Base-by-base conservation (phyloP, 2,113 vertebrate species). In the Harpagus bidentatus region DNA sequence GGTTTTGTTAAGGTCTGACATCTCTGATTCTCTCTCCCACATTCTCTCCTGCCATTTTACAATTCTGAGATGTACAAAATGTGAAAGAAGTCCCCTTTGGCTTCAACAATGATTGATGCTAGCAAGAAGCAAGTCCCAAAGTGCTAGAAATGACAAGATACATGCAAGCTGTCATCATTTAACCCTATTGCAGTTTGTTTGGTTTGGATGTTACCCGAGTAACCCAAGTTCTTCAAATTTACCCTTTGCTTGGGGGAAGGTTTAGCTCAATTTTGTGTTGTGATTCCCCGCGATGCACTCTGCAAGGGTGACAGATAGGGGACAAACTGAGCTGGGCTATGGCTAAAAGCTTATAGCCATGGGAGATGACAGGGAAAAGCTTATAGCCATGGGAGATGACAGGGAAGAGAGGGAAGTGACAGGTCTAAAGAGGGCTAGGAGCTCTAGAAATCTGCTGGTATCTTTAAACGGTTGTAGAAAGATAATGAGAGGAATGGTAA, bases 121-220 rank as follows among this genome's bases (percentile, higher is more conserved):
- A 92, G 83, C 21, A 86, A 91, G 80, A 74, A 91, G 31, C 45
- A 74, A 70, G 56, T 86, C 86, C 59, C 80, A 61, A 52, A 82
- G 66, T 88, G 52, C 52, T 86, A 63, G 86, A 91, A 91, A 81
- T 88, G 4, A 74, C 86, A 93, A 96, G 91, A 84, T 84, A 55
- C 29, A n/a, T 67, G 47, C 65, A 76, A 82, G 53, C 36, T 95
- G 72, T 92, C 80, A 92, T 81, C 25, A 61, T 95, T 93, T 82
- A 78, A 76, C 95, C 69, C 47, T 79, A 3, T 11, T 84, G 65
- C 43, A 52, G 79, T 88, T 95, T 84, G 52, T 81, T 93, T 93
- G 29, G 52, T 92, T 92, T 88, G 52, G 43, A 36, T 82, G 65
- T 81, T 91, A 86, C 26, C 38, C 1, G 3, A 92, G 21, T 74